Evolutionary conservation across 2,797 vertebrate genomes (phyloP).

Genomic region (Argyrosomus regius): DNA sequence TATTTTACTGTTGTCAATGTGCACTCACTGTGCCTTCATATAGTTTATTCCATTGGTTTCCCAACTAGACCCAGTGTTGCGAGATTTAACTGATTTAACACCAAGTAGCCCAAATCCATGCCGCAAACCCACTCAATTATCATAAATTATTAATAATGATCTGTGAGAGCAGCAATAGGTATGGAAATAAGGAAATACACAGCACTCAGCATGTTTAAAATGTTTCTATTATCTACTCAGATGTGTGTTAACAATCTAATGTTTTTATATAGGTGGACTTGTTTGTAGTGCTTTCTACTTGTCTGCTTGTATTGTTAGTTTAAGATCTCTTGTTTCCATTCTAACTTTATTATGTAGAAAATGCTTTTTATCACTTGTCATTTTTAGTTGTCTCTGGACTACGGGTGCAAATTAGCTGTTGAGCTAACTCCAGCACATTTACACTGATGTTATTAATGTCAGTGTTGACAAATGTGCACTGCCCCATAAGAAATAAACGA

Average conservation of each 20-base stretch:
- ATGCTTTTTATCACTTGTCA: slow-evolving; percentile 3
- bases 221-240: background rate
- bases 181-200: background rate
- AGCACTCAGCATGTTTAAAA: background rate
- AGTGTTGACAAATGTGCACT: slow-evolving; percentile 6
- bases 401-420: background rate
- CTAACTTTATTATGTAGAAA: background rate
- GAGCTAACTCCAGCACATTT: background rate
- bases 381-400: background rate
- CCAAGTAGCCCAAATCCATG: background rate
- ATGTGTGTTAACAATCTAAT: background rate
- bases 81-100: background rate
- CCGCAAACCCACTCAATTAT: background rate
- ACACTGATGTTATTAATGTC: background rate
- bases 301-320: background rate
- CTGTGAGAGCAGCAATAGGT: background rate
- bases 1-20: background rate
- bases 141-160: background rate
- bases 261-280: background rate
- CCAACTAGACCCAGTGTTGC: background rate
- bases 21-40: background rate
- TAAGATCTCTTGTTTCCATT: background rate
- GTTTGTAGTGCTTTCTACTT: background rate
- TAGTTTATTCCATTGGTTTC: background rate
- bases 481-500: background rate